These are phyloP conservation scores for Drepanosiphum platanoidis DNA, from an alignment of 2,888 invertebrate species.

Conservation along the genomic window DNA sequence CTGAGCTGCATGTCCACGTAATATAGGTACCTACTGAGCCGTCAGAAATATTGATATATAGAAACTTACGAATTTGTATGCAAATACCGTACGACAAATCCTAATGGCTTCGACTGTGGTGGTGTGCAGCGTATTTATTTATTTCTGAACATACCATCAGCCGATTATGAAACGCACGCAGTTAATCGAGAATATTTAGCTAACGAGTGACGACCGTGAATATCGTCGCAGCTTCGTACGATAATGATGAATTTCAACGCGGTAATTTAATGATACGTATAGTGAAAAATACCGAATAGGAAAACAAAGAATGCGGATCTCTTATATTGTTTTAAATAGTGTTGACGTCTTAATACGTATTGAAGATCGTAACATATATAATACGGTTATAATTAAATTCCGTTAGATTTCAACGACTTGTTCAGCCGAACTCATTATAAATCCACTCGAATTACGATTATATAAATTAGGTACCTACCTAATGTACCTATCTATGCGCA, in stretches of 20 bases:
- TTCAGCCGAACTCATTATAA: neutral
- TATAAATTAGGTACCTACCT: too few species aligned
- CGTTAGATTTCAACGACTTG: neutral
- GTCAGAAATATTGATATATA: conserved; percentile 38
- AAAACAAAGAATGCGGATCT: conserved; percentile 1
- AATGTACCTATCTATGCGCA: neutral
- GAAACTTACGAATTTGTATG: conserved; percentile 29
- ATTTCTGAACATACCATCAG: neutral
- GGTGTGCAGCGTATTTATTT: conserved; percentile 2
- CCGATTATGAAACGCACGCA: neutral
- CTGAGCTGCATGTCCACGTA: neutral
- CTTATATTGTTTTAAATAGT: neutral
- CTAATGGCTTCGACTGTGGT: neutral
- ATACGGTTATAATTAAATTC: neutral
- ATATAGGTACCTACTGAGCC: neutral
- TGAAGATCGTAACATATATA: neutral
- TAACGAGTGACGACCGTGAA: neutral
- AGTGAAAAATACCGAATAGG: neutral
- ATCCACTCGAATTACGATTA: neutral
- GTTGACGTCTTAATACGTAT: neutral
- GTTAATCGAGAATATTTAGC: neutral
- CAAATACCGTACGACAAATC: conserved; percentile 17
- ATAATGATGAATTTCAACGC: neutral
- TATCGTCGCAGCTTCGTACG: too few species aligned
- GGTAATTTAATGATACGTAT: neutral